Evolutionary conservation across 2,888 invertebrate genomes (phyloP), one percentile per base, ranked within the genome.

Genomic region (Cephonodes hylas): DNA sequence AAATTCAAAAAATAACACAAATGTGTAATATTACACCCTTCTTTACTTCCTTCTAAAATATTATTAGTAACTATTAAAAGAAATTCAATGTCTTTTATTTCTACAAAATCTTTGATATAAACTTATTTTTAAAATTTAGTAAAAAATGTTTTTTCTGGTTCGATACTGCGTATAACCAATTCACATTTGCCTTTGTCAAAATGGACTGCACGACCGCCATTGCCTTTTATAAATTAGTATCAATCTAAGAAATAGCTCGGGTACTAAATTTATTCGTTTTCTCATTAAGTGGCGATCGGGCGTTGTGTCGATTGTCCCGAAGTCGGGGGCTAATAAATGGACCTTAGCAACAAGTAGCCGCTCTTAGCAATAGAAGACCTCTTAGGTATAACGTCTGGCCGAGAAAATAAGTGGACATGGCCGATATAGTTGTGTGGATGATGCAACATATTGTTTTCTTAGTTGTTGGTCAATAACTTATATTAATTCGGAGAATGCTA

Each of bases 301-400:
- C 56, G 45, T 42, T 42, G 53, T 45, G 61, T 58, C 61, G 63
- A 61, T 63, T 63, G 56, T 60, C 57, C 63, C 59, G 59, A 23
- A 42, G 45, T 22, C 42, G 44, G 38, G 44, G 27, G 25, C 60
- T 59, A 57, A 63, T 61, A 61, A 59, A 63, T 61, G 63, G 48
- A 42, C 42, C 59, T 57, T 61, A 61, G 63, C 63, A 63, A 63
- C 63, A 63, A 61, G 63, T 63, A 53, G 63, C 58, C 34, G 44
- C 22, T 31, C 44, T 59, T 59, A 59, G 42, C 42, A 44, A 53
- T 53, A 53, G 31, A 27, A 27, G 31, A 53, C 31, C 18, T 27
- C 31, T 53, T 53, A 53, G 53, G 27, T 31, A 42, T 20, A 45
- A 18, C 45, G 27, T 42, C 18, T n/a, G 22, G 22, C 34, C 23